Conservation (phyloP, 1,140 invertebrate genomes). For the Lepidurus packardi region DNA sequence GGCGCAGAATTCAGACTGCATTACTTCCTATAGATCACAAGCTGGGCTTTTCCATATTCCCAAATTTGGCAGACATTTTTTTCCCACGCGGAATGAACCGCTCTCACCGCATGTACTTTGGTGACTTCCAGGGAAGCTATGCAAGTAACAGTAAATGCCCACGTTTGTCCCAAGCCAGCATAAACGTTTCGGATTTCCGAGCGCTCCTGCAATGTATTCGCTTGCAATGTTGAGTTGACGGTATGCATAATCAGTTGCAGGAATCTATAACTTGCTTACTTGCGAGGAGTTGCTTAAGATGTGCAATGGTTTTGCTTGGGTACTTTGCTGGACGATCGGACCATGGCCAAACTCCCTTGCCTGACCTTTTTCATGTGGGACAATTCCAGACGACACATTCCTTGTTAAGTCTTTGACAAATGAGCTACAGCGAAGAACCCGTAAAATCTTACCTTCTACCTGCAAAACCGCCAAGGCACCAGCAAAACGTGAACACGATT, state of each 20-base stretch:
- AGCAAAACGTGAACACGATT: not conserved
- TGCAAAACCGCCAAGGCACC: not conserved
- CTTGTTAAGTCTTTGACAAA: not conserved
- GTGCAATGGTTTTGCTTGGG: too few species aligned
- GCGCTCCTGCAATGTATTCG: not conserved
- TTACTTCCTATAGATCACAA: too few species aligned
- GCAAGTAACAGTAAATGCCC: not conserved
- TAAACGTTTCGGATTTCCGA: slow-evolving; percentile 7
- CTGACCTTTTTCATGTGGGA: too few species aligned
- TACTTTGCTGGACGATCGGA: too few species aligned
- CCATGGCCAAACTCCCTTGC: too few species aligned
- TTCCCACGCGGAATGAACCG: not conserved
- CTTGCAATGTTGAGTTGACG: slow-evolving; percentile 21
- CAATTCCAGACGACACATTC: not conserved
- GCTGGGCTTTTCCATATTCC: too few species aligned
- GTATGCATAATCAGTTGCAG: not conserved
- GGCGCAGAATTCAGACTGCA: too few species aligned
- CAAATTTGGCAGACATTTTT: too few species aligned
- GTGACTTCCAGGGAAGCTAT: not conserved
- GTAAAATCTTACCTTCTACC: not conserved
- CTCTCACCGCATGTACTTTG: not conserved
- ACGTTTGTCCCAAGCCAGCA: not conserved
- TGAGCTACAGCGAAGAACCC: not conserved
- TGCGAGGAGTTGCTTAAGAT: not conserved
- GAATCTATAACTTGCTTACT: slow-evolving; percentile 3